Base-by-base conservation (phyloP, 2,888 invertebrate species). In the Phaonia tiefii region DNA sequence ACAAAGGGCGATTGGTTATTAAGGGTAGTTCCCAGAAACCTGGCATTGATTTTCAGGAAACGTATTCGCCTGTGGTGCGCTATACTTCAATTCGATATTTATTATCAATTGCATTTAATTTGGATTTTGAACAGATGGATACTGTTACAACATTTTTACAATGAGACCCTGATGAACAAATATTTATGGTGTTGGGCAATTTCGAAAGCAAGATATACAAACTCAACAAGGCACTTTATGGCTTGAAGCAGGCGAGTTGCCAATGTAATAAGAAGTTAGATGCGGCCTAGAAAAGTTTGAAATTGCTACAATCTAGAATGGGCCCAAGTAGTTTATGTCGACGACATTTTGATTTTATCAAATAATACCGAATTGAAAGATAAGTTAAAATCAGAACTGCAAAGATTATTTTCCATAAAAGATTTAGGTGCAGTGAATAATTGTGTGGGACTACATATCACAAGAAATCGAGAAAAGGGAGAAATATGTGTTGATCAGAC, bases 211-310 rank as follows among this genome's bases (percentile, higher is more conserved):
- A 65, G 8, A 82, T 80, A 1, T 84, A 83, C 66, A 74, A 71
- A 54, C 66, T 84, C 7, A 71, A 75, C 3, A 83, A 79, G 54
- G 56, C 70, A 20, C n/a, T 85, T 15, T 84, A 84, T 69, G 83
- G 83, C 7, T 67, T 84, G 0, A 83, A 84, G 66, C 84, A 84
- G 67, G 67, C 83, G 4, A 75, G 75, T 54, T n/a, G n/a, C n/a
- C n/a, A n/a, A n/a, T n/a, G n/a, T n/a, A n/a, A n/a, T n/a, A n/a
- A n/a, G n/a, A n/a, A n/a, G n/a, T n/a, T n/a, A n/a, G n/a, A n/a
- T n/a, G n/a, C n/a, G n/a, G n/a, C n/a, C n/a, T n/a, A n/a, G n/a
- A n/a, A n/a, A n/a, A n/a, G n/a, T n/a, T n/a, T n/a, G n/a, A n/a
- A n/a, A n/a, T n/a, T n/a, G n/a, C n/a, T n/a, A n/a, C n/a, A n/a